Evolutionary conservation across 2,888 invertebrate genomes (phyloP).

Genomic region (Trachelus iudaicus): DNA sequence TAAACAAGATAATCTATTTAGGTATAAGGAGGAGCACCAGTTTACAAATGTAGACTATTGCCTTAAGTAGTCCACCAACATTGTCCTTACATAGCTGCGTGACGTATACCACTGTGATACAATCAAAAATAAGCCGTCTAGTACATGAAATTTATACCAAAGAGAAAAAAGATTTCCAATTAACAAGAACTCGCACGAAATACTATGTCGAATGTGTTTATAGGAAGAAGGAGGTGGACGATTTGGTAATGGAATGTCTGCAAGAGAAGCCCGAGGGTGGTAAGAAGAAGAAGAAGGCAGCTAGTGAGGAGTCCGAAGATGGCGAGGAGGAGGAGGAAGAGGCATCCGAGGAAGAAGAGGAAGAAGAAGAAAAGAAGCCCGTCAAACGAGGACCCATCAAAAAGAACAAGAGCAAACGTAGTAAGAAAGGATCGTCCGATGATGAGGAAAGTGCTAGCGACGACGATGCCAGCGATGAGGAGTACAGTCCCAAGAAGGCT

Average conservation of each 20-base stretch:
- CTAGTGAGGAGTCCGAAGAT: conserved; percentile 65
- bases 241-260: conserved; percentile 83
- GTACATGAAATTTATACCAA: neutral
- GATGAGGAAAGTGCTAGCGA: conserved; percentile 70
- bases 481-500: conserved; percentile 72
- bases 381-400: conserved; percentile 70
- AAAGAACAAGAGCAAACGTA: conserved; percentile 67
- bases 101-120: neutral
- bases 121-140: neutral
- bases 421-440: conserved; percentile 65
- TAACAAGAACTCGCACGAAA: neutral
- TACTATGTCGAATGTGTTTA: conserved; percentile 30
- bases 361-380: conserved; percentile 70
- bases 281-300: conserved; percentile 65
- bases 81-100: neutral
- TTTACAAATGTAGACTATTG: neutral
- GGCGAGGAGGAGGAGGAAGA: conserved; percentile 68
- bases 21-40: neutral
- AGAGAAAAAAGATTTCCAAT: neutral
- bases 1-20: conserved; percentile 1
- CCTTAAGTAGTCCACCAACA: neutral
- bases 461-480: conserved; percentile 70
- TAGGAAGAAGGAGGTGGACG: conserved; percentile 89
- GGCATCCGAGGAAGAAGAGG: conserved; percentile 67
- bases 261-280: conserved; percentile 64